Evolutionary conservation across 2,113 vertebrate genomes (phyloP).

Genomic region (Abramis brama): DNA sequence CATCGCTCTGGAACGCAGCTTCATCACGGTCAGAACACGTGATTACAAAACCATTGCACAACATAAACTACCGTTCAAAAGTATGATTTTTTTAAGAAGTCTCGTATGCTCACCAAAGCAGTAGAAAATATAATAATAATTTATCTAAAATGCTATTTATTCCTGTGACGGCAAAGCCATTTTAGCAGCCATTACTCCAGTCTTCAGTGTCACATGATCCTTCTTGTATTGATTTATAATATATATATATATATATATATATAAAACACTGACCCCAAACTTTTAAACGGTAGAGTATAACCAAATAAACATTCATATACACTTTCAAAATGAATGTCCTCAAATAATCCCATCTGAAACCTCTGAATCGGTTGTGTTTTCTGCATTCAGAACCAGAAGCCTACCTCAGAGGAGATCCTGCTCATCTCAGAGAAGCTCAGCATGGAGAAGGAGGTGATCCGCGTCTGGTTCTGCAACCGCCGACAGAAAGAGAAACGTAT

Average conservation of each 20-base stretch:
- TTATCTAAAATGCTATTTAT: background rate
- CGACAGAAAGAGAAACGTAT: constrained; percentile 93
- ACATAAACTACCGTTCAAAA: background rate
- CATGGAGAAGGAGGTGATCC: constrained; percentile 94
- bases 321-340: background rate
- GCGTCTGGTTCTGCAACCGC: constrained; percentile 94
- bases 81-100: background rate
- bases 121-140: background rate
- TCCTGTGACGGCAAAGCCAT: background rate
- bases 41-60: background rate
- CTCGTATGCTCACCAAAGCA: background rate
- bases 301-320: background rate
- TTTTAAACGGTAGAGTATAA: background rate
- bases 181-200: background rate
- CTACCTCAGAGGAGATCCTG: constrained; percentile 93
- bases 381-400: constrained; percentile 88
- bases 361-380: background rate
- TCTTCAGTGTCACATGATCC: background rate
- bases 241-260: no score
- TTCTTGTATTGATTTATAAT: background rate
- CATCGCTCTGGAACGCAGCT: constrained; percentile 90
- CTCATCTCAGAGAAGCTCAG: constrained; percentile 89
- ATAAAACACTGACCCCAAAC: no score
- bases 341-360: background rate
- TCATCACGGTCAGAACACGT: constrained; percentile 81